Base-by-base conservation (phyloP, 2,797 vertebrate species). In the Myripristis murdjan region DNA sequence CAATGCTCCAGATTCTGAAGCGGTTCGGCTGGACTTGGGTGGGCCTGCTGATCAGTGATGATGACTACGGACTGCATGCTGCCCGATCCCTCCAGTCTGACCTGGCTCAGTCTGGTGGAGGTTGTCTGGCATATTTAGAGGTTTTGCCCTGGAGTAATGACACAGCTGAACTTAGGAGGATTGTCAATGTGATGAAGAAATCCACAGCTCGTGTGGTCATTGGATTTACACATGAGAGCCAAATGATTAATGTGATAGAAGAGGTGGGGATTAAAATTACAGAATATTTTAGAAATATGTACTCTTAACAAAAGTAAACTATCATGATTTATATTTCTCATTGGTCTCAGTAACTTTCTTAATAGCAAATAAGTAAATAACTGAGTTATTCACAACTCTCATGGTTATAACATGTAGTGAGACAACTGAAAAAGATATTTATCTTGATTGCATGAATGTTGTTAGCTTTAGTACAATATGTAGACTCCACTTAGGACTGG, bases 11-110 rank as follows among this genome's bases (percentile, higher is more conserved):
- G 78, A 92, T 94, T 43, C 43, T 94, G 1, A 90, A 84, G 22
- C 82, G 61, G 33, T 93, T 93, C 14, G 28, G 77, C 18, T 94
- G 92, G 93, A 92, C 88, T 10, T 94, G 93, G 93, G 77, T 83
- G 4, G 93, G 93, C 20, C 74, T 93, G 8, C 41, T 94, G n/a
- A 41, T 91, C 53, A 93, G 89, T 66, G 80, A 91, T 58, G 92
- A 93, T 76, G 93, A 93, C 47, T 94, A 94, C 49, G 93, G 93
- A 5, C 52, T 87, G 11, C 41, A 93, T 1, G 93, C 84, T 37
- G 89, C 90, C n/a, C 79, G 58, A 4, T 80, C 86, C 2, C 92
- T 93, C 11, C 86, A 77, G 1, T 58, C 79, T 33, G 86, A 79
- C 10, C 44, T 92, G 10, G 55, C 20, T 47, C 56, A 33, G 18